Evolutionary conservation across 2,888 invertebrate species (phyloP).

Genomic region (Sinodicranocentrus sp.): DNA sequence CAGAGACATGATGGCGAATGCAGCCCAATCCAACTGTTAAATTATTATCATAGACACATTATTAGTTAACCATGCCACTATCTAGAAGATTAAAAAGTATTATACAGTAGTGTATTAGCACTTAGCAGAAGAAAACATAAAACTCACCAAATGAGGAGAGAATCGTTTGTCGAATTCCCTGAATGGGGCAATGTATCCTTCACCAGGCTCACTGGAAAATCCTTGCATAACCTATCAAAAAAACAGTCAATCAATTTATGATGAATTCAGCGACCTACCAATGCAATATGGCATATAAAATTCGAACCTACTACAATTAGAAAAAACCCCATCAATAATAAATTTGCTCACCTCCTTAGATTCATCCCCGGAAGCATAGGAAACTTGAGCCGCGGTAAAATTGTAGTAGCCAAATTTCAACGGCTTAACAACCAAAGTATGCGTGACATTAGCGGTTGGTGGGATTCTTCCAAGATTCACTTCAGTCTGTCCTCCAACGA

Average conservation of each 20-base stretch:
- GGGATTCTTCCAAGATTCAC: slow-evolving; percentile 93
- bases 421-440: slow-evolving; percentile 94
- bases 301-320: too few species aligned
- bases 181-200: slow-evolving; percentile 95
- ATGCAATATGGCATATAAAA: too few species aligned
- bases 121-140: neutral
- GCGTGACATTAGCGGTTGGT: slow-evolving; percentile 95
- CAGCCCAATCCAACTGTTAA: slow-evolving; percentile 94
- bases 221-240: slow-evolving; percentile 73
- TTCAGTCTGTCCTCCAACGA: slow-evolving; percentile 91
- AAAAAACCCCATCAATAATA: slow-evolving; percentile 4
- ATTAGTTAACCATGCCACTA: too few species aligned
- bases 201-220: slow-evolving; percentile 92
- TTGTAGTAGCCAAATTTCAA: slow-evolving; percentile 96
- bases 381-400: slow-evolving; percentile 96
- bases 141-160: slow-evolving; percentile 92
- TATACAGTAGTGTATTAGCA: too few species aligned
- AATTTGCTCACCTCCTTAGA: slow-evolving; percentile 82
- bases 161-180: slow-evolving; percentile 97
- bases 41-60: too few species aligned
- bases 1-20: slow-evolving; percentile 97
- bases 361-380: slow-evolving; percentile 92
- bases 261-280: slow-evolving; percentile 3
- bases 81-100: too few species aligned
- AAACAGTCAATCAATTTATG: neutral